Percentiles rank a stretch among this genome's conserved stretches.
These are phyloP conservation scores for Drosophila funebris DNA, from an alignment of 1,140 invertebrate genomes.

Conservation along the genomic window DNA sequence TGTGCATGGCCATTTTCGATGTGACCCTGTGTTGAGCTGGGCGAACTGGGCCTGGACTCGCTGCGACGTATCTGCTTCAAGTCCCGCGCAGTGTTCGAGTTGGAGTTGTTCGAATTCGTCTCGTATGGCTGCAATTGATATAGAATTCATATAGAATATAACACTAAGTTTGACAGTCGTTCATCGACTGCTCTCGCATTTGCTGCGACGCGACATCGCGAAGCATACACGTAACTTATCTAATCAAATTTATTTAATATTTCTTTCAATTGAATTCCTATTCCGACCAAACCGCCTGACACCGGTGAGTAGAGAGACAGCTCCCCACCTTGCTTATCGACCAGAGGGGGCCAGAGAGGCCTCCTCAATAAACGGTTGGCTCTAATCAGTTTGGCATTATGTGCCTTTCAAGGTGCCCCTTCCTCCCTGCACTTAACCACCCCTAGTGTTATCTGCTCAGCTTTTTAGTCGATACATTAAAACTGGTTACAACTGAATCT, in stretches of 20 bases:
- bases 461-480: neutral
- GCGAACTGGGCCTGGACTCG: constrained; percentile 80
- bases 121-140: constrained; percentile 74
- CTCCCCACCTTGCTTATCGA: constrained; percentile 46
- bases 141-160: constrained; percentile 24
- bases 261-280: constrained; percentile 67
- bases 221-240: constrained; percentile 45
- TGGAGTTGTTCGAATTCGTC: constrained; percentile 78
- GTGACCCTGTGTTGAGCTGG: constrained; percentile 68
- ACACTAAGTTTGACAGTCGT: constrained; percentile 22
- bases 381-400: constrained; percentile 26
- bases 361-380: neutral
- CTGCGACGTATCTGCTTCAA: constrained; percentile 71
- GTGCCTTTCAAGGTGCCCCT: neutral
- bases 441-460: constrained; percentile 13
- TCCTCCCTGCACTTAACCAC: constrained; percentile 7
- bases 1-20: constrained; percentile 83
- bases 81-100: constrained; percentile 74
- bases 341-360: neutral
- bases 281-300: constrained; percentile 57
- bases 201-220: neutral
- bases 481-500: neutral
- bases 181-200: constrained; percentile 26
- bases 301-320: constrained; percentile 42
- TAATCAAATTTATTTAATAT: constrained; percentile 73